phyloP scores from a whole-genome alignment of 2,113 vertebrate genomes.

The Pan troglodytes region NHGRI_mPanTro3-v2.1_pri NC_072412.2:113271001-113271500 shows the following conservation, averaged over 20 bases:
- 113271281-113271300: fast-evolving
- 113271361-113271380: neutral
- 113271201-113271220: neutral
- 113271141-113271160: too few species aligned
- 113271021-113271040: neutral
- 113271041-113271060: neutral
- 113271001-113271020: neutral
- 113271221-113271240: neutral
- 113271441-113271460: neutral
- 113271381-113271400: neutral
- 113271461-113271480: fast-evolving
- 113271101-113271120: neutral
- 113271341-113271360: fast-evolving
- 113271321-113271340: too few species aligned
- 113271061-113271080: neutral
- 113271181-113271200: neutral
- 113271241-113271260: fast-evolving
- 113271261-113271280: fast-evolving
- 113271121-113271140: neutral
- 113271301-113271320: too few species aligned
- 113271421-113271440: neutral
- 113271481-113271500: neutral
- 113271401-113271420: neutral
- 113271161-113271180: neutral
- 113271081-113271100: neutral